A percentile compares a stretch with the other conserved stretches of the same genome.
Evolutionary conservation across 2,797 vertebrate species (phyloP).

Genomic region (Cuniculus paca): DNA sequence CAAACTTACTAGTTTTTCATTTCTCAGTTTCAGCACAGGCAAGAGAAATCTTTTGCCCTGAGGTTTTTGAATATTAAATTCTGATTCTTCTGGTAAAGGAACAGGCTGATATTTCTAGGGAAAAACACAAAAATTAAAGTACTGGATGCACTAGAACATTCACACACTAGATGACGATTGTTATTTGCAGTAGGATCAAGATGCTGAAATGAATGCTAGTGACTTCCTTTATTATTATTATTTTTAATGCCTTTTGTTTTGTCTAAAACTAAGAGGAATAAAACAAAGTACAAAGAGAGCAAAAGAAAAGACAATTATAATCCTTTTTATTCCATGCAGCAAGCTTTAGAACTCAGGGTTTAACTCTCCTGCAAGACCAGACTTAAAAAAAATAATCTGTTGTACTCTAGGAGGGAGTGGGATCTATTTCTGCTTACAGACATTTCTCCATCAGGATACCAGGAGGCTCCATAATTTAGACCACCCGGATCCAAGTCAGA

Average conservation of each 20-base stretch:
- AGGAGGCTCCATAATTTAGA: neutral
- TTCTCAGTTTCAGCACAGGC: neutral
- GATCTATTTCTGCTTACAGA: neutral
- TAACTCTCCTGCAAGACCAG: neutral
- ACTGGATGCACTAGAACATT: neutral
- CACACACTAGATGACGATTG: neutral
- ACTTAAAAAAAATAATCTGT: too few relatives aligned
- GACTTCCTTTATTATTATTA: neutral
- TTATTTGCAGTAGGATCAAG: neutral
- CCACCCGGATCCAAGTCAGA: neutral
- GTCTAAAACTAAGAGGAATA: neutral
- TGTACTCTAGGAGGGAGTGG: too few relatives aligned
- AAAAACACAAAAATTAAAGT: neutral
- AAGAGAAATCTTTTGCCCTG: neutral
- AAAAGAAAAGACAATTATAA: neutral
- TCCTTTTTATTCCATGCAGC: neutral
- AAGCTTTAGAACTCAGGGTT: neutral
- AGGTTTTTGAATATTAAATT: neutral
- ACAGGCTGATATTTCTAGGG: neutral
- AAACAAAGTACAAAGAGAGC: neutral
- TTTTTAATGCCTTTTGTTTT: neutral
- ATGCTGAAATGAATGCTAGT: neutral
- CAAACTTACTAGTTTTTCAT: neutral
- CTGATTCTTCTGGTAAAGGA: neutral
- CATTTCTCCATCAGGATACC: neutral